A percentile compares a stretch with the other conserved stretches of the same genome.
Conservation (phyloP, 1,140 invertebrate species). For the Scylla paramamosain region DNA sequence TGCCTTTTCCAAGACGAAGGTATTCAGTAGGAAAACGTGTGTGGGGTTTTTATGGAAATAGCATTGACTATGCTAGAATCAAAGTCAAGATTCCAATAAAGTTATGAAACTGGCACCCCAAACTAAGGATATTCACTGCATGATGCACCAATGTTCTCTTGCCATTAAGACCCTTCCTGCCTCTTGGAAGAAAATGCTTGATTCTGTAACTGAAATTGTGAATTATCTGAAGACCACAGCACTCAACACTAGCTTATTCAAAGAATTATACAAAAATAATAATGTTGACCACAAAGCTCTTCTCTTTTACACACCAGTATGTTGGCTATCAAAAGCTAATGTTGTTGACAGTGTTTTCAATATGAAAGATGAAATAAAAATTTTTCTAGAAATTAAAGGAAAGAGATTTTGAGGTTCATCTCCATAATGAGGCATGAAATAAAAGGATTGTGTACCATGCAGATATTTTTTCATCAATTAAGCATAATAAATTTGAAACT, state of each 20-base stretch:
- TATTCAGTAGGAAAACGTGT: slow-evolving; percentile 42
- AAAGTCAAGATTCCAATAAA: slow-evolving; percentile 44
- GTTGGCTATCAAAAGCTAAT: slow-evolving; percentile 74
- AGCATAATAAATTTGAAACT: slow-evolving; percentile 70
- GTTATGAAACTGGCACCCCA: slow-evolving; percentile 62
- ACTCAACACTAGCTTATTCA: slow-evolving; percentile 74
- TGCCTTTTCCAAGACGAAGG: background rate
- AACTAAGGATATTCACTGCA: slow-evolving; percentile 67
- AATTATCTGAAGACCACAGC: slow-evolving; percentile 74
- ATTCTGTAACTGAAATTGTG: slow-evolving; percentile 74
- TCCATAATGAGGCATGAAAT: slow-evolving; percentile 59
- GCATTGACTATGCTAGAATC: slow-evolving; percentile 46
- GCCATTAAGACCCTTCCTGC: slow-evolving; percentile 65
- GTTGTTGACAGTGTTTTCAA: slow-evolving; percentile 73
- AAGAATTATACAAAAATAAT: slow-evolving; percentile 75
- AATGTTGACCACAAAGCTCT: slow-evolving; percentile 74
- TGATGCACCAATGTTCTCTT: slow-evolving; percentile 64
- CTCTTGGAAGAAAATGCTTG: slow-evolving; percentile 77
- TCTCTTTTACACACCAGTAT: slow-evolving; percentile 74
- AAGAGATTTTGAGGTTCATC: slow-evolving; percentile 53
- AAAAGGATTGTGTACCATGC: slow-evolving; percentile 12
- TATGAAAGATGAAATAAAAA: slow-evolving; percentile 67
- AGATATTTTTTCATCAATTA: slow-evolving; percentile 19
- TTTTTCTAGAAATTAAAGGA: slow-evolving; percentile 68
- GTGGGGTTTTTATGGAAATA: slow-evolving; percentile 49